A percentile compares a stretch with the other conserved stretches of the same genome.
Evolutionary conservation across 1,140 invertebrate species (phyloP).

Genomic region (Meloidogyne chitwoodi): DNA sequence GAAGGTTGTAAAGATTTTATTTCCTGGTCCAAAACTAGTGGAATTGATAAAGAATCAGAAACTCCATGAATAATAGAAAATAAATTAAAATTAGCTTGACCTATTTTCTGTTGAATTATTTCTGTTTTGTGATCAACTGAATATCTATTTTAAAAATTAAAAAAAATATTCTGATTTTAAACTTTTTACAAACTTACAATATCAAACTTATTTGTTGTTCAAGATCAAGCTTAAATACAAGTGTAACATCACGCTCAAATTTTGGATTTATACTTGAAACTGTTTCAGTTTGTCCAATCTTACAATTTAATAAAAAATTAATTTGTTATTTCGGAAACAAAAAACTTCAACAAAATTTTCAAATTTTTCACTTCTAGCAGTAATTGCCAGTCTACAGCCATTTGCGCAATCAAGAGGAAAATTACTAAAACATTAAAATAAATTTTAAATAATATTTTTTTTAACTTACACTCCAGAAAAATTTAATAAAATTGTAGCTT

Average conservation of each 20-base stretch:
- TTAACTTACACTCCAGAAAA: not conserved
- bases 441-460: not conserved
- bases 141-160: not conserved
- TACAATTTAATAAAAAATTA: not conserved
- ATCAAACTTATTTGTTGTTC: constrained; percentile 26
- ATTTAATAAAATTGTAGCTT: not conserved
- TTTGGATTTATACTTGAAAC: constrained; percentile 19
- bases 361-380: constrained; percentile 10
- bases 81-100: constrained; percentile 1
- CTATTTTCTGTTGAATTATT: not conserved
- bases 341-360: constrained; percentile 21
- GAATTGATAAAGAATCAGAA: not conserved
- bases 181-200: constrained; percentile 23
- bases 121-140: constrained; percentile 10
- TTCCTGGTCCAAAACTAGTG: not conserved
- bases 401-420: constrained; percentile 17
- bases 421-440: constrained; percentile 6
- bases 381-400: constrained; percentile 21
- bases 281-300: constrained; percentile 42
- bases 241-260: constrained; percentile 21
- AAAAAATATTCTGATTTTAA: too few relatives aligned
- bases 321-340: not conserved
- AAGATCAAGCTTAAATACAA: constrained; percentile 23
- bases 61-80: not conserved
- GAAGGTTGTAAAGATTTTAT: not conserved